Conservation (phyloP, 1,140 invertebrate genomes). For the Triops cancriformis region DNA sequence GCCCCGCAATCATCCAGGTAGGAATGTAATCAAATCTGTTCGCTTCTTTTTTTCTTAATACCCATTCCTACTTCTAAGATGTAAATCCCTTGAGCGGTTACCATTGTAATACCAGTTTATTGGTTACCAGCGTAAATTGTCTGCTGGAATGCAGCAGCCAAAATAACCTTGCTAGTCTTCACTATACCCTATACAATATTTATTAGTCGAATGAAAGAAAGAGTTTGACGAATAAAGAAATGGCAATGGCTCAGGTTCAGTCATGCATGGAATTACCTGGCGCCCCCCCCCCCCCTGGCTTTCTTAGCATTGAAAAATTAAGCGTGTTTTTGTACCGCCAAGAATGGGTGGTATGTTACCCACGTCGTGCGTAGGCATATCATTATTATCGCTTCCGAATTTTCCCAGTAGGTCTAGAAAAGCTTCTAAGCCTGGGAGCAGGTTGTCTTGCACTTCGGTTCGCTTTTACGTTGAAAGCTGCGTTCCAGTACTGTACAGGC, state of each 20-base stretch:
- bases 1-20: constrained; percentile 9
- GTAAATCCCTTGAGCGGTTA: too few relatives aligned
- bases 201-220: neutral
- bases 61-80: neutral
- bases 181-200: neutral
- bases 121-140: too few relatives aligned
- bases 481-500: neutral
- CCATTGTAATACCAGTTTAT: too few relatives aligned
- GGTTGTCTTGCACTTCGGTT: neutral
- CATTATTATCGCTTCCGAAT: neutral
- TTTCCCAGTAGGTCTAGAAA: neutral
- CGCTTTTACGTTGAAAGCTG: neutral
- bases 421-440: neutral
- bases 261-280: neutral
- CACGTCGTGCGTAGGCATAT: neutral
- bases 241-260: neutral
- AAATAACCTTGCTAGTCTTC: neutral
- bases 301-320: neutral
- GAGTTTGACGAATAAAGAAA: neutral
- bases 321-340: neutral
- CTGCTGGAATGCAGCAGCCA: neutral
- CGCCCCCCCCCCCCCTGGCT: neutral
- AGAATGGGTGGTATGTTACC: neutral
- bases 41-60: neutral
- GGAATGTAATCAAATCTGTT: neutral